Conservation (phyloP, 2,888 invertebrate species). For the Cryptops parisi region DNA sequence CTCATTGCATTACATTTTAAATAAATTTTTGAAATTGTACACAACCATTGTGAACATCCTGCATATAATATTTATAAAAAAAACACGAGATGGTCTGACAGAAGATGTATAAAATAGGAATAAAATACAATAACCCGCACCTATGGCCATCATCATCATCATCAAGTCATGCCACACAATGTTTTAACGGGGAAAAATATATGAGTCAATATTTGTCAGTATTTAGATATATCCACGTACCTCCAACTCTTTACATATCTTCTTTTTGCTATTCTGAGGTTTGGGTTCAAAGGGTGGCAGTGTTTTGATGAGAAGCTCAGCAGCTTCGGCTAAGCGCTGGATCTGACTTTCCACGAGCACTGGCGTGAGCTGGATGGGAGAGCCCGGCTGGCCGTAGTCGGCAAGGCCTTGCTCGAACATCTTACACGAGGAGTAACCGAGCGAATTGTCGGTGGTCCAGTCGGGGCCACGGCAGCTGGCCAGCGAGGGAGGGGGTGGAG, state of each 20-base stretch:
- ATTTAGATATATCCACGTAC: no score
- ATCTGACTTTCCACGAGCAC: conserved; percentile 70
- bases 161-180: no score
- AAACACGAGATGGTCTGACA: no score
- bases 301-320: conserved; percentile 63
- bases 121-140: no score
- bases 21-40: no score
- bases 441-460: conserved; percentile 7
- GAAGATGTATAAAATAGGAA: no score
- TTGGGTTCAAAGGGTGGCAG: conserved; percentile 78
- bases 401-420: conserved; percentile 16
- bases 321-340: conserved; percentile 63
- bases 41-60: no score
- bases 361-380: conserved; percentile 50
- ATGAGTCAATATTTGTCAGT: no score
- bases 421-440: conserved; percentile 8
- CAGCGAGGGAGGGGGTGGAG: neutral
- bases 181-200: no score
- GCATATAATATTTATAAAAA: no score
- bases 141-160: no score
- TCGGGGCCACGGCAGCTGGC: conserved; percentile 2
- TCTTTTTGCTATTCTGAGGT: conserved; percentile 73
- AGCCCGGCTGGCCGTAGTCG: conserved; percentile 24
- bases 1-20: no score
- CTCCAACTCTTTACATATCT: conserved; percentile 77